Evolutionary conservation across 2,113 vertebrate genomes (phyloP).

Genomic region (Pithys albifrons): DNA sequence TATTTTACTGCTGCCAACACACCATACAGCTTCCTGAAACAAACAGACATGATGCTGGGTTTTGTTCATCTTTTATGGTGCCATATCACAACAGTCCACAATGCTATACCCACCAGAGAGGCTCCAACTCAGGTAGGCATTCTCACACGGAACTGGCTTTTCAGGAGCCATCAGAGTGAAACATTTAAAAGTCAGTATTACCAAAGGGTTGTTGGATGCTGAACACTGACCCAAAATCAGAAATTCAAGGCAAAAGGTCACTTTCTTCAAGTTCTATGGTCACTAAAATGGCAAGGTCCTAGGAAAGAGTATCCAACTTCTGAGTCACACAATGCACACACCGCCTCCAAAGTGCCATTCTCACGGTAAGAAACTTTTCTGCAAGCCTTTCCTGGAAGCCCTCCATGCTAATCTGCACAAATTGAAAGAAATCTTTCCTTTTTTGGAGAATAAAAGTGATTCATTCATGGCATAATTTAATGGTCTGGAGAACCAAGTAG

Average conservation of each 20-base stretch:
- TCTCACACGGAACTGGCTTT: background rate
- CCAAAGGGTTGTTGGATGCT: background rate
- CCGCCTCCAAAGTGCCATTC: background rate
- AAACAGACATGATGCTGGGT: background rate
- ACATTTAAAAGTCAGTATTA: background rate
- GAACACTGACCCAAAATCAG: background rate
- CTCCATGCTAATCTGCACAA: slow-evolving; percentile 43
- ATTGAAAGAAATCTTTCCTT: slow-evolving; percentile 53
- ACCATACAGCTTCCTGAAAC: background rate
- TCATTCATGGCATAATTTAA: slow-evolving; percentile 52
- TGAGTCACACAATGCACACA: background rate
- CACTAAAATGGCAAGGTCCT: background rate
- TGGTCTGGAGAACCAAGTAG: slow-evolving; percentile 34
- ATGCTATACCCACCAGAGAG: background rate
- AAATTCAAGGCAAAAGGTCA: background rate
- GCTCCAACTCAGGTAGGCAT: background rate
- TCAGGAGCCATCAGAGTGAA: background rate
- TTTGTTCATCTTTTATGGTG: background rate
- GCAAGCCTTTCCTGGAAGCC: slow-evolving; percentile 13
- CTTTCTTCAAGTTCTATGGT: slow-evolving; percentile 3
- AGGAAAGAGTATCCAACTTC: background rate
- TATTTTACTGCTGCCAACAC: background rate
- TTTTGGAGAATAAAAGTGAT: slow-evolving; percentile 41
- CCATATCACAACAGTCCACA: background rate
- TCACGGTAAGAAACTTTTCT: background rate